These are phyloP conservation scores for Salvelinus namaycush DNA, from an alignment of 2,113 vertebrate genomes.

Conservation along the genomic window DNA sequence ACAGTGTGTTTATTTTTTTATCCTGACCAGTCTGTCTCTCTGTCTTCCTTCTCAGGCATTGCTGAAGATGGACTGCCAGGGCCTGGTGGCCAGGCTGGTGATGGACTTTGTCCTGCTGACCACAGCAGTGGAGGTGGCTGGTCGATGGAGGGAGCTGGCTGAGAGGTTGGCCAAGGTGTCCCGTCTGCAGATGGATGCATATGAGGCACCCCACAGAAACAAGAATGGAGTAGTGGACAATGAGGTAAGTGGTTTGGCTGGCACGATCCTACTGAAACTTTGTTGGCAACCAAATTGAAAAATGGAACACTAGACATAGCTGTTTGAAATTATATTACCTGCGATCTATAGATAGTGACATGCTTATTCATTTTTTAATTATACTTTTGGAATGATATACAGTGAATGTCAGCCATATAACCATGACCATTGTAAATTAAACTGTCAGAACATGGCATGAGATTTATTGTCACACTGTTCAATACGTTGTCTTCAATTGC, in stretches of 20 bases:
- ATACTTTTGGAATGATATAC: no score
- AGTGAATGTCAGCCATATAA: no score
- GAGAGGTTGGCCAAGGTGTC: constrained; percentile 91
- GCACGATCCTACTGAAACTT: not conserved
- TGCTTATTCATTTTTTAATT: not conserved
- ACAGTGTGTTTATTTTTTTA: not conserved
- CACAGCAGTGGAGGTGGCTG: constrained; percentile 90
- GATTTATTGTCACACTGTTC: no score
- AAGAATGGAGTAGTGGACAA: constrained; percentile 85
- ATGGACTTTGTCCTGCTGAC: constrained; percentile 97
- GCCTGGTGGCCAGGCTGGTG: constrained; percentile 88
- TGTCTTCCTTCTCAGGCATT: constrained; percentile 77
- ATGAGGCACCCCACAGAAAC: constrained; percentile 92
- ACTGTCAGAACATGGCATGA: no score
- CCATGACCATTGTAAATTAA: no score
- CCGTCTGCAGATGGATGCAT: constrained; percentile 93
- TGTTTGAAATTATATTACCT: not conserved
- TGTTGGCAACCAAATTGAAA: not conserved
- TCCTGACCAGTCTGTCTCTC: not conserved
- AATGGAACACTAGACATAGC: not conserved
- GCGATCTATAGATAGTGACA: not conserved
- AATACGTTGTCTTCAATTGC: no score
- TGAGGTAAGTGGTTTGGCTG: constrained; percentile 79
- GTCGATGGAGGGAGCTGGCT: constrained; percentile 93
- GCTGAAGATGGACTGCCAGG: constrained; percentile 96